Percentiles rank a stretch among this genome's conserved stretches.
Conservation (phyloP, 2,888 invertebrate species). For the Agrilus mali region DNA sequence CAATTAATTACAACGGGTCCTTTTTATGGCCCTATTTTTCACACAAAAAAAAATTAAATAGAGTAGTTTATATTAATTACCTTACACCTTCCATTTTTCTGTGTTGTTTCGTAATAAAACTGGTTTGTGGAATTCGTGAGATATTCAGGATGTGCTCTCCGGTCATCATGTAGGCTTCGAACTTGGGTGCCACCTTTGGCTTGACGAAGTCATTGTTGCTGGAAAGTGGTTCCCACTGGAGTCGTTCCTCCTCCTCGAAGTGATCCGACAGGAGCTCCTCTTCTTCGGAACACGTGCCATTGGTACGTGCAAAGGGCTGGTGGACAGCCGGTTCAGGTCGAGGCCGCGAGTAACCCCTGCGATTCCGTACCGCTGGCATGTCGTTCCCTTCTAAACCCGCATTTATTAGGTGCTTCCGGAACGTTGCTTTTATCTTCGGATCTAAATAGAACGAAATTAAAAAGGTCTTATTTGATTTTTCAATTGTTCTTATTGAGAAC, state of each 20-base stretch:
- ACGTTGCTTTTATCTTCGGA: constrained; percentile 74
- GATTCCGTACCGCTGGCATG: constrained; percentile 35
- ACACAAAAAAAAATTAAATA: too few relatives aligned
- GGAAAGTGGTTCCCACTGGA: constrained; percentile 41
- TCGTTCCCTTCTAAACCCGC: constrained; percentile 33
- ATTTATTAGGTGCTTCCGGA: constrained; percentile 57
- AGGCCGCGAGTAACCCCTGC: constrained; percentile 29
- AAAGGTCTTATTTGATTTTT: too few relatives aligned
- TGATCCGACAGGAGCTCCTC: constrained; percentile 31
- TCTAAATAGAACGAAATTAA: constrained; percentile 38
- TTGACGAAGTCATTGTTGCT: constrained; percentile 28
- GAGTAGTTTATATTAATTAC: not conserved
- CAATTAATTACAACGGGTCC: too few relatives aligned
- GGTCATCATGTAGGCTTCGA: constrained; percentile 96
- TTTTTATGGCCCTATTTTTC: too few relatives aligned
- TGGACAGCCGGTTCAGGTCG: constrained; percentile 36
- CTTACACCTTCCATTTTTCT: constrained; percentile 38
- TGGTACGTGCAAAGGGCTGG: constrained; percentile 34
- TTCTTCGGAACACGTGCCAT: constrained; percentile 44
- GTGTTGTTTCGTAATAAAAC: constrained; percentile 45
- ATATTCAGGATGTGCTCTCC: constrained; percentile 91
- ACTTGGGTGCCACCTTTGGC: constrained; percentile 38
- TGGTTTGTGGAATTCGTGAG: constrained; percentile 60
- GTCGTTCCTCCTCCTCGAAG: constrained; percentile 37
- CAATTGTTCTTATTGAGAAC: too few relatives aligned